Percentiles rank a stretch among this genome's conserved stretches.
Conservation (phyloP, 2,797 vertebrate genomes). For the Nannoperca australis region DNA sequence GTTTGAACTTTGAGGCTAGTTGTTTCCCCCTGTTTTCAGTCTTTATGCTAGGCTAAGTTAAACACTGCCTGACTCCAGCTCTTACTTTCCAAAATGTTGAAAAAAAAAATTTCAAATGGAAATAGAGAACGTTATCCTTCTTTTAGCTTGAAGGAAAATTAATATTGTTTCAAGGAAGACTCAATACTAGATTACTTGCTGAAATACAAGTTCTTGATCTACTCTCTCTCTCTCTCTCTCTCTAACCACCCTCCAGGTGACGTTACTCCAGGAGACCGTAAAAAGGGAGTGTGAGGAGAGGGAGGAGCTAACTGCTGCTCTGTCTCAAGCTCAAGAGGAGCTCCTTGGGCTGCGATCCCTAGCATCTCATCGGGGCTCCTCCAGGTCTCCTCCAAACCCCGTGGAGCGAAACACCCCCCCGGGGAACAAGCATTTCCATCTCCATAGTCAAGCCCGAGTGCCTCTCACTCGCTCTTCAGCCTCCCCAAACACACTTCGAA, state of each 20-base stretch:
- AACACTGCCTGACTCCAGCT: not conserved
- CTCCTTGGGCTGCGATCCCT: slow-evolving; percentile 77
- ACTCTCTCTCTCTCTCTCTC: not conserved
- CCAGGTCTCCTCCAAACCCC: slow-evolving; percentile 49
- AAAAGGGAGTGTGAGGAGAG: slow-evolving; percentile 92
- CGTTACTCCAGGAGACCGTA: slow-evolving; percentile 91
- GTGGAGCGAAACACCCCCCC: slow-evolving; percentile 11
- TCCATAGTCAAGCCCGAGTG: slow-evolving; percentile 43
- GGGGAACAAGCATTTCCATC: slow-evolving; percentile 22
- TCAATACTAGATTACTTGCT: not conserved
- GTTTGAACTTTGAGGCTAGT: not conserved
- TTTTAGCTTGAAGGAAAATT: not conserved
- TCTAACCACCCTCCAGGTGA: slow-evolving; percentile 78
- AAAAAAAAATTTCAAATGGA: not conserved
- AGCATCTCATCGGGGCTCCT: slow-evolving; percentile 40
- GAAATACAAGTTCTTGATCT: not conserved
- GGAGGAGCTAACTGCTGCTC: slow-evolving; percentile 89
- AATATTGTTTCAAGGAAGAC: not conserved
- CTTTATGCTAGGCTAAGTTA: not conserved
- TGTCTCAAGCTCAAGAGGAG: slow-evolving; percentile 87
- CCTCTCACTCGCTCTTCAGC: slow-evolving; percentile 55
- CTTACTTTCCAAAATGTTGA: not conserved
- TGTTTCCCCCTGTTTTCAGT: not conserved
- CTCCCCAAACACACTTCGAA: slow-evolving; percentile 67
- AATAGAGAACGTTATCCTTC: not conserved